Evolutionary conservation across 2,113 vertebrate genomes (phyloP), one percentile per base, ranked within the genome.

Genomic region (Campylorhamphus procurvoides): DNA sequence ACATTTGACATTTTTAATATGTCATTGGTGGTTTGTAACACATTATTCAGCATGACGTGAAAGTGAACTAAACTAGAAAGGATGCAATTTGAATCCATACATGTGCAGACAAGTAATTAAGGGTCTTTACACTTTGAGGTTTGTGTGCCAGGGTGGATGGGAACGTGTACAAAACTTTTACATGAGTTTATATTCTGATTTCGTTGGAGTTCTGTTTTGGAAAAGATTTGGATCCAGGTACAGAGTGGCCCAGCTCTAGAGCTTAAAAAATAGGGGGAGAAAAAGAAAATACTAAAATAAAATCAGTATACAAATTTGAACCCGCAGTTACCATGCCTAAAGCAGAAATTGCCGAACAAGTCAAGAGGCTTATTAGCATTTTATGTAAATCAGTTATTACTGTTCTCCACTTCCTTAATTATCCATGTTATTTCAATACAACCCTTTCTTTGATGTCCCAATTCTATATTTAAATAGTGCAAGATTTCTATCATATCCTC

Each of bases 391-490:
- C 97, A 98, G 98, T 98, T 99, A 99, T 99, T 99, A 99, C 98
- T 98, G 98, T 98, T 99, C 98, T 99, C 98, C 98, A 99, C 99
- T 99, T 99, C 98, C 98, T 99, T 99, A 99, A 99, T 99, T 99
- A 99, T 99, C 99, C 99, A 99, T 99, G 99, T 99, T 99, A 99
- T 99, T 99, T 98, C 98, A 99, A 99, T 99, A 99, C 99, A 98
- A 98, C 98, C 97, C 98, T 97, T 98, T 98, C 99, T 99, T 99
- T 99, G 98, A 99, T 99, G 99, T 99, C 99, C 98, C 99, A 99
- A 99, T 99, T 99, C 98, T 99, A 98, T 99, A 99, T 99, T 99
- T 99, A 99, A 99, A 99, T 99, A 99, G 98, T 98, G 98, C 98
- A 98, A 98, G 98, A 99, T 99, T 99, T 98, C 98, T 98, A 98